Evolutionary conservation across 2,888 invertebrate genomes (phyloP).

Genomic region (Caenorhabditis sp.): DNA sequence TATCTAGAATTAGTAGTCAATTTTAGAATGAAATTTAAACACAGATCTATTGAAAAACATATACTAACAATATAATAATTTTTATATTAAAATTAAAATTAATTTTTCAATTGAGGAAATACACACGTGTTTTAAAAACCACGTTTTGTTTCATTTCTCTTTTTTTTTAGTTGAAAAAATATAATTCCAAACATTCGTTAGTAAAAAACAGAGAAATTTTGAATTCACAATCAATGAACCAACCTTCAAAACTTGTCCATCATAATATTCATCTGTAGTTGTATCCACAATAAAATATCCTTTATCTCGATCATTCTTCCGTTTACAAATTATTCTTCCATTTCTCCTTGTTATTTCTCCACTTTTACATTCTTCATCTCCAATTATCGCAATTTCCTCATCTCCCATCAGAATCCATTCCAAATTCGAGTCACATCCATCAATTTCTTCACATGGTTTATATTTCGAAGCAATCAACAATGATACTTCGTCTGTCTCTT

Average conservation of each 20-base stretch:
- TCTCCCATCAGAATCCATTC: slow-evolving; percentile 20
- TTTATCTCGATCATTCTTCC: slow-evolving; percentile 8
- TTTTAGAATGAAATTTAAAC: no score
- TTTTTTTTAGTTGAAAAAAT: no score
- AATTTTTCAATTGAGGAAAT: no score
- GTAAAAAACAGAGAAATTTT: no score
- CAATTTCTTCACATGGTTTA: slow-evolving; percentile 18
- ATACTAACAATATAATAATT: no score
- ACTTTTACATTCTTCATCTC: slow-evolving; percentile 14
- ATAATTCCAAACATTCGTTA: no score
- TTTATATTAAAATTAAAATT: no score
- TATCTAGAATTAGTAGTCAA: no score
- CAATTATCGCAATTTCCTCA: slow-evolving; percentile 11
- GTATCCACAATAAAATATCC: neutral
- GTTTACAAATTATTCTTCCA: slow-evolving; percentile 11
- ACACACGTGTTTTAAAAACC: no score
- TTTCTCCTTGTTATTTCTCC: slow-evolving; percentile 11
- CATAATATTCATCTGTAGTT: slow-evolving; percentile 5
- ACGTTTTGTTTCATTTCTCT: no score
- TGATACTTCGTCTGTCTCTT: slow-evolving; percentile 10
- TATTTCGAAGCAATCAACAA: slow-evolving; percentile 13
- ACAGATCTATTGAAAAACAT: no score
- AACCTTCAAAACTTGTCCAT: slow-evolving; percentile 20
- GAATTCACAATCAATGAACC: no score
- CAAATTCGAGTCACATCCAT: slow-evolving; percentile 14